Evolutionary conservation across 2,888 invertebrate genomes (phyloP).

Genomic region (Melikaiella ostensackeni): DNA sequence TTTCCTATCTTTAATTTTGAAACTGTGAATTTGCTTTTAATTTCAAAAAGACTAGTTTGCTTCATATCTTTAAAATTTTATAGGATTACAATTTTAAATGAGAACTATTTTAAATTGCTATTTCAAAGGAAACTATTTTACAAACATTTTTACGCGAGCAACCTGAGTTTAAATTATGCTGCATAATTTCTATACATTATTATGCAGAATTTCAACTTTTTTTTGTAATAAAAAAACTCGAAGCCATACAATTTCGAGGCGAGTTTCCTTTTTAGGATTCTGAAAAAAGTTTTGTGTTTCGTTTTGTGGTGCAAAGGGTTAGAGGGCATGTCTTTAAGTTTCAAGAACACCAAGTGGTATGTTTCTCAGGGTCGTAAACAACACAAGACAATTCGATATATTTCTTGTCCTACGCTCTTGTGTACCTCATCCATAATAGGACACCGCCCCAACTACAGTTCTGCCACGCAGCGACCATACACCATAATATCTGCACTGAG

Average conservation of each 20-base stretch:
- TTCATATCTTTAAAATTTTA: too few species aligned
- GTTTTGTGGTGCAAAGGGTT: conserved; percentile 8
- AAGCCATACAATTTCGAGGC: conserved; percentile 16
- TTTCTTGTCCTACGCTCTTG: conserved; percentile 60
- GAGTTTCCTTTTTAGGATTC: conserved; percentile 28
- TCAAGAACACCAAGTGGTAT: conserved; percentile 14
- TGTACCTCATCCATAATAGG: conserved; percentile 65
- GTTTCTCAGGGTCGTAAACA: conserved; percentile 21
- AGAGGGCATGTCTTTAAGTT: conserved; percentile 26
- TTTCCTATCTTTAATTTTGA: too few species aligned
- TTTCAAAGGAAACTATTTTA: not conserved
- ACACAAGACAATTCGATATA: conserved; percentile 19
- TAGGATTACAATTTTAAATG: not conserved
- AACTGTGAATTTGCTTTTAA: too few species aligned
- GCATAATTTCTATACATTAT: conserved; percentile 15
- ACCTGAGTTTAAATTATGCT: not conserved
- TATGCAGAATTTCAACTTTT: not conserved
- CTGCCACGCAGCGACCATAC: conserved; percentile 47
- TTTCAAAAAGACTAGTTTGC: too few species aligned
- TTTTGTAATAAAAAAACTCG: not conserved
- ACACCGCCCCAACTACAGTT: conserved; percentile 59
- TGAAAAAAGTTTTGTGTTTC: conserved; percentile 12
- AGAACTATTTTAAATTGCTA: not conserved
- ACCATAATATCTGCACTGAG: conserved; percentile 42
- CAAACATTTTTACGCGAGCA: not conserved